Conservation (phyloP, 2,113 vertebrate genomes). For the Pristiophorus japonicus region DNA sequence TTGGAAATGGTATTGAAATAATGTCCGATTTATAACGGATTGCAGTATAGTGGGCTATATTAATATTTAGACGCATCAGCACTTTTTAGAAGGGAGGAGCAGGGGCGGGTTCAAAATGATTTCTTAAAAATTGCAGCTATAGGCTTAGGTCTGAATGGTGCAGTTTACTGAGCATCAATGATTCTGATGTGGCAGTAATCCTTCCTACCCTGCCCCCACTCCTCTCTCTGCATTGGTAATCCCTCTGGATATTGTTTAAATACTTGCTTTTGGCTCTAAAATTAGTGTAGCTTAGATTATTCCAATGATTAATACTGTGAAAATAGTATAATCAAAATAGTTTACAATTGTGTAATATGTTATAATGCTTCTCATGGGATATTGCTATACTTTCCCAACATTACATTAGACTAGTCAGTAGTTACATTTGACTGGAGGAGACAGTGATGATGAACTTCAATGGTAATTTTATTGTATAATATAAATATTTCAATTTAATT, state of each 20-base stretch:
- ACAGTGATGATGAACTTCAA: background rate
- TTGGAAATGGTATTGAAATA: background rate
- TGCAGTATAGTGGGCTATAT: background rate
- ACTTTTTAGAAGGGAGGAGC: background rate
- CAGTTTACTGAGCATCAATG: slow-evolving; percentile 32
- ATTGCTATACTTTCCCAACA: background rate
- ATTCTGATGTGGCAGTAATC: slow-evolving; percentile 30
- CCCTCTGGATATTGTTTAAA: slow-evolving; percentile 12
- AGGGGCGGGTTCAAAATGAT: background rate
- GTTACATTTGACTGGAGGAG: background rate
- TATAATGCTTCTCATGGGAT: background rate
- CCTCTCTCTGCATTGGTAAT: background rate
- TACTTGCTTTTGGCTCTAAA: background rate
- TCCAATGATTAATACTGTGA: background rate
- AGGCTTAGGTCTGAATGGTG: background rate
- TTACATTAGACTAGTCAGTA: background rate
- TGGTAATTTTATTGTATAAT: background rate
- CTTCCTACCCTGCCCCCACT: slow-evolving; percentile 22
- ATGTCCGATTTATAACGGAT: background rate
- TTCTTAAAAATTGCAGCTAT: background rate
- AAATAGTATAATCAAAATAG: background rate
- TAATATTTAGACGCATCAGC: slow-evolving; percentile 12
- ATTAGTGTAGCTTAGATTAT: background rate
- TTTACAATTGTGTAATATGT: background rate
- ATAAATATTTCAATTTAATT: background rate